Percentiles rank a stretch among this genome's conserved stretches.
These are phyloP conservation scores for Iphiclides podalirius DNA, from an alignment of 2,888 invertebrate genomes.

Conservation along the genomic window DNA sequence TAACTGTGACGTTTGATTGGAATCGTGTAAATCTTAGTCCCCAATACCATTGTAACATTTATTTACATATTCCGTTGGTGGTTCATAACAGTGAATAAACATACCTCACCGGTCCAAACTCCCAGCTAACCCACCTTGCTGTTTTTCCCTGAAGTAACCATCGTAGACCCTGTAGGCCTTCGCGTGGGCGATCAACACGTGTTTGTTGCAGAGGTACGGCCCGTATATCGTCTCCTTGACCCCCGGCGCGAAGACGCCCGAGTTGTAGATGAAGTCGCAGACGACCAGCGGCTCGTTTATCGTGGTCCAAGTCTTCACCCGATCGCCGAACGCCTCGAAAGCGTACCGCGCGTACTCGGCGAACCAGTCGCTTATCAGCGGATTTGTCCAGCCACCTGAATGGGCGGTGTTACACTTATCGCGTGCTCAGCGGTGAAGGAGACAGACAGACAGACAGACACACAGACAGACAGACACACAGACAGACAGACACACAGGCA, in stretches of 20 bases:
- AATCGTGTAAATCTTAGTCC: too few species aligned
- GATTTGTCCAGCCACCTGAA: constrained; percentile 82
- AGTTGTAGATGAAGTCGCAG: constrained; percentile 53
- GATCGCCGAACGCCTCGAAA: constrained; percentile 76
- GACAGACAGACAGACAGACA: too few species aligned
- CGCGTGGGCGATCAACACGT: constrained; percentile 80
- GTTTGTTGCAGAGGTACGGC: constrained; percentile 78
- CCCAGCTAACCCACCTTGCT: constrained; percentile 57
- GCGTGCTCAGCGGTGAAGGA: too few species aligned
- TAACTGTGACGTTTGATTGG: too few species aligned
- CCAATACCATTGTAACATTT: too few species aligned
- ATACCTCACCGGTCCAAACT: too few species aligned
- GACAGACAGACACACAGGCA: too few species aligned
- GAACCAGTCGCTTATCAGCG: constrained; percentile 56
- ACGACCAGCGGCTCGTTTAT: constrained; percentile 75
- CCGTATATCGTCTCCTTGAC: constrained; percentile 52
- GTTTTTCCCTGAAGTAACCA: constrained; percentile 62
- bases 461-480: too few species aligned
- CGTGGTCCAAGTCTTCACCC: constrained; percentile 81
- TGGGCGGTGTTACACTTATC: too few species aligned
- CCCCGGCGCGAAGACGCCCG: constrained; percentile 44
- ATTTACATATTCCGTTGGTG: too few species aligned
- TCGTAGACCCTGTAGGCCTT: constrained; percentile 77
- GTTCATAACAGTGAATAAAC: too few species aligned
- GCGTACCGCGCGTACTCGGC: constrained; percentile 36